These are phyloP conservation scores for Tuta absoluta DNA, from an alignment of 2,888 invertebrate species.

Conservation along the genomic window DNA sequence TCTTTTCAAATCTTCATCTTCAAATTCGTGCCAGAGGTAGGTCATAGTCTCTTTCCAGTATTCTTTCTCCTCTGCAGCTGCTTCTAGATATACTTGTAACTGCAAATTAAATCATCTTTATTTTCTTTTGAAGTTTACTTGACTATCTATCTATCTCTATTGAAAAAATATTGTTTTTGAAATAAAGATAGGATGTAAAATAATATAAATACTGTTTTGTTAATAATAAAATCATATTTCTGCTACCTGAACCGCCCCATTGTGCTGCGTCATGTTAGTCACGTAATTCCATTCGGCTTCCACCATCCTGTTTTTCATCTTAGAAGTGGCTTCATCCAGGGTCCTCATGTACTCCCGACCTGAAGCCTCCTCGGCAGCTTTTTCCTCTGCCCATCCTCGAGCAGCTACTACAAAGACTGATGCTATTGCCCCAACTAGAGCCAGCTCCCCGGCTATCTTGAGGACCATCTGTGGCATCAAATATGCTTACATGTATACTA, in stretches of 20 bases:
- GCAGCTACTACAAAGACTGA: constrained; percentile 75
- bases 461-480: constrained; percentile 57
- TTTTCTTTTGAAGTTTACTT: neutral
- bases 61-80: constrained; percentile 81
- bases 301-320: constrained; percentile 77
- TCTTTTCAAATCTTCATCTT: constrained; percentile 85
- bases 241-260: constrained; percentile 76
- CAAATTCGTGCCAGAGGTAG: constrained; percentile 87
- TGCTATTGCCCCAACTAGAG: constrained; percentile 71
- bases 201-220: neutral
- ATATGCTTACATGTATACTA: too few species aligned
- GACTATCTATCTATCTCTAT: too few species aligned
- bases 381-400: constrained; percentile 70
- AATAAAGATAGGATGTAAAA: neutral
- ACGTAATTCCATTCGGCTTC: constrained; percentile 88
- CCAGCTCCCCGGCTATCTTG: constrained; percentile 70
- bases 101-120: constrained; percentile 43
- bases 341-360: constrained; percentile 83
- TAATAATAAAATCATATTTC: constrained; percentile 7
- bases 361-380: constrained; percentile 78
- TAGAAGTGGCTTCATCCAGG: constrained; percentile 81
- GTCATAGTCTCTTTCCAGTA: constrained; percentile 84
- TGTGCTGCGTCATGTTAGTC: constrained; percentile 87
- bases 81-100: constrained; percentile 62
- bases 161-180: too few species aligned